phyloP scores from a whole-genome alignment of 1,140 invertebrate species.

The Araneus ventricosus region DNA sequence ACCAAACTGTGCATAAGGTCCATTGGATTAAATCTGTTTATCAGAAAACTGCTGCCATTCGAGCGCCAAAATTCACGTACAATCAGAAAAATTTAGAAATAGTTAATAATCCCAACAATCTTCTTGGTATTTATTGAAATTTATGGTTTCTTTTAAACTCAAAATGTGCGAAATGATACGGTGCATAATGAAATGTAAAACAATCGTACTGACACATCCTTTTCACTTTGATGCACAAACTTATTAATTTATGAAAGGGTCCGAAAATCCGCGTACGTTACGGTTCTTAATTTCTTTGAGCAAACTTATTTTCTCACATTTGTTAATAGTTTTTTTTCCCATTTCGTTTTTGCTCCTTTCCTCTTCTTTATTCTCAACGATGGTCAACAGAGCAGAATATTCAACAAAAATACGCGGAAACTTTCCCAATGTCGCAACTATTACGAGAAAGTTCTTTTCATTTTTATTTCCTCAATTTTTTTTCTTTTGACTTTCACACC shows the following conservation, averaged over 20 bases:
- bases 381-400: constrained; percentile 23
- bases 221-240: neutral
- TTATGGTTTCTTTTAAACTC: too few relatives aligned
- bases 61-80: too few relatives aligned
- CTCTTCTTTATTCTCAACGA: neutral
- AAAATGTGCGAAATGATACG: too few relatives aligned
- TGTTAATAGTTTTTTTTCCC: neutral
- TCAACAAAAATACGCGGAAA: neutral
- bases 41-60: too few relatives aligned
- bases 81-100: too few relatives aligned
- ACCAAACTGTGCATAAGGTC: too few relatives aligned
- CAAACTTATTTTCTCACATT: neutral
- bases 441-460: constrained; percentile 5
- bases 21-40: too few relatives aligned
- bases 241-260: neutral
- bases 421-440: constrained; percentile 30
- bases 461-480: neutral
- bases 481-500: neutral
- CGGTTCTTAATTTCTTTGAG: neutral
- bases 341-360: too few relatives aligned
- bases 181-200: too few relatives aligned
- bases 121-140: too few relatives aligned
- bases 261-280: neutral
- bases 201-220: too few relatives aligned
- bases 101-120: too few relatives aligned